These are phyloP conservation scores for Hyppa rectilinea DNA, from an alignment of 2,888 invertebrate genomes.

Conservation along the genomic window DNA sequence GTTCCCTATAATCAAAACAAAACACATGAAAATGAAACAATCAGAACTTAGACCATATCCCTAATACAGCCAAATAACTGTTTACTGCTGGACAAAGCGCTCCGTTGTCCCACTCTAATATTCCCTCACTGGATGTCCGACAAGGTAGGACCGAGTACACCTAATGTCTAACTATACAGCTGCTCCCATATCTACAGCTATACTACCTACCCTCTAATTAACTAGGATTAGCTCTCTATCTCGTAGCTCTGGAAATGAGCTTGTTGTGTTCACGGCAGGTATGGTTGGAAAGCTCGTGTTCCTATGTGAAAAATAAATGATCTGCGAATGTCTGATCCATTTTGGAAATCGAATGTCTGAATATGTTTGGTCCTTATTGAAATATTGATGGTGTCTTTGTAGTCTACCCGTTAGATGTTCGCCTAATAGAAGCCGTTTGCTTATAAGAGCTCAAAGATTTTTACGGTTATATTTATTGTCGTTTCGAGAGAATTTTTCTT, in stretches of 20 bases:
- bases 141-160: constrained; percentile 60
- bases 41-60: constrained; percentile 49
- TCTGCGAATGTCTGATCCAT: constrained; percentile 8
- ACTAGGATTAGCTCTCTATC: constrained; percentile 80
- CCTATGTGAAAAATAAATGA: constrained; percentile 42
- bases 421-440: too few relatives aligned
- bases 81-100: constrained; percentile 52
- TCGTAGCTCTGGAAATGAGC: constrained; percentile 70
- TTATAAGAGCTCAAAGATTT: too few relatives aligned
- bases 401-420: too few relatives aligned
- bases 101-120: constrained; percentile 67
- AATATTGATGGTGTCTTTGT: not conserved
- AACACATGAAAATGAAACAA: constrained; percentile 50
- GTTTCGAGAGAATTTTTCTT: too few relatives aligned
- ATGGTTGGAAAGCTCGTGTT: constrained; percentile 13
- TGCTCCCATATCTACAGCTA: not conserved
- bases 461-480: too few relatives aligned
- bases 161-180: constrained; percentile 64
- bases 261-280: constrained; percentile 63
- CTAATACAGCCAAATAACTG: constrained; percentile 53
- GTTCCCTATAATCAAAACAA: constrained; percentile 20
- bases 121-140: constrained; percentile 66
- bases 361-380: not conserved
- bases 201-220: constrained; percentile 72
- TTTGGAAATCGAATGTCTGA: too few relatives aligned